Evolutionary conservation across 2,113 vertebrate species (phyloP), one percentile per base, ranked within the genome.

Genomic region (Onychorhynchus coronatus): DNA sequence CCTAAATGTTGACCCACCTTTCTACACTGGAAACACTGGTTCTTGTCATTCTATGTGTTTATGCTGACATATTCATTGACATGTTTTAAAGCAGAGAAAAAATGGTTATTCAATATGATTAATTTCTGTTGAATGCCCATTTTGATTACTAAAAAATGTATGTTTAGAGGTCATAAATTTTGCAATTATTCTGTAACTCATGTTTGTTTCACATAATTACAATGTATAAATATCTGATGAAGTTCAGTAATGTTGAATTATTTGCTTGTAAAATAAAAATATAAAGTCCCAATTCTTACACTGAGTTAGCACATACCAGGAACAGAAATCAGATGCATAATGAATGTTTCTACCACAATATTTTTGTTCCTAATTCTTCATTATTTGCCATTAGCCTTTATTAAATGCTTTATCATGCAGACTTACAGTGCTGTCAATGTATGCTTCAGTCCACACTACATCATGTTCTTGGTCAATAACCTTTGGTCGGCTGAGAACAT

Each of bases 341-440:
- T 8, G 30, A 52, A 4, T 24, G 24, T 49, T 86, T 44, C 33
- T 61, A 82, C 8, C 42, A 21, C 33, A 66, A 14, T 3, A n/a
- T 8, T 44, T 72, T 39, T 44, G 28, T 18, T 87, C 30, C 31
- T 41, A 61, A 79, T 66, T 89, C 56, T 58, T 91, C 28, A 55
- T 37, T 59, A 63, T 33, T 58, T 16, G 39, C 50, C 49, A 39
- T 59, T 65, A 94, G 19, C 15, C 59, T 44, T 37, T 46, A 72
- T 78, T 42, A 93, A 91, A 84, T 13, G 37, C 25, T 89, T 85
- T 93, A 11, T 31, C 56, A 71, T 72, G 80, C 56, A 81, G 63
- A 99, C 99, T 99, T 97, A 99, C 99, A 14, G 99, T 99, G 98
- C 98, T 99, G 93, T 99, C 99, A 31, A 99, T 98, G 96, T 99